Evolutionary conservation across 1,140 invertebrate species (phyloP), one percentile per base, ranked within the genome.

Genomic region (Eumeta japonica): DNA sequence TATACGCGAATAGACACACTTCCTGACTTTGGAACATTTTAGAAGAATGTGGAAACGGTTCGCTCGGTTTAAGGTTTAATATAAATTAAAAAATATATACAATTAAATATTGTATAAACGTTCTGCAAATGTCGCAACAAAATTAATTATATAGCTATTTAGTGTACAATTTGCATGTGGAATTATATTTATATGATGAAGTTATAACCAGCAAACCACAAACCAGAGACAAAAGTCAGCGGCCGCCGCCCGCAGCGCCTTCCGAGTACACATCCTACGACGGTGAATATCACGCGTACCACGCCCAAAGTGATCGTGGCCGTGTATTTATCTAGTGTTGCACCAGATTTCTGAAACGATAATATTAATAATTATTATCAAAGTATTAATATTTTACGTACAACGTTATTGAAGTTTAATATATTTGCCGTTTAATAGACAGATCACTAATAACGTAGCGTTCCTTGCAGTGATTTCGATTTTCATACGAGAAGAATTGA

Each of bases 261-360:
- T 43, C 84, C 81, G 2, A 84, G 53, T 1, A 84, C 66, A 35
- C 83, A 85, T 0, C 81, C 83, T 0, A 77, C 53, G 2, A 86
- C 77, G 0, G 84, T 86, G 19, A 81, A 84, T 0, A 74, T 46
- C 0, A 87, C 52, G 16, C 84, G 65, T 0, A 86, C 75, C 7
- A 82, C 53, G 0, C 88, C 88, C 34, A 89, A 64, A 1, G 86
- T 75, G 10, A 90, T 84, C 1, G 88, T 82, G 3, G 83, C 77
- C 30, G 79, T 52, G 39, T 83, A 79, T 29, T 83, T 82, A 43
- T 87, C 75, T 10, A 84, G 64, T 2, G 68, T 64, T 1, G 80
- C 73, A 2, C 84, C 84, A 1, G 83, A 82, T 24, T 78, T 72
- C 77, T 81, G 55, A 7, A 58, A 66, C 46, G 39, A 28, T 27